Evolutionary conservation across 1,140 invertebrate species (phyloP), one percentile per base, ranked within the genome.

Genomic region (Drosophila varians): DNA sequence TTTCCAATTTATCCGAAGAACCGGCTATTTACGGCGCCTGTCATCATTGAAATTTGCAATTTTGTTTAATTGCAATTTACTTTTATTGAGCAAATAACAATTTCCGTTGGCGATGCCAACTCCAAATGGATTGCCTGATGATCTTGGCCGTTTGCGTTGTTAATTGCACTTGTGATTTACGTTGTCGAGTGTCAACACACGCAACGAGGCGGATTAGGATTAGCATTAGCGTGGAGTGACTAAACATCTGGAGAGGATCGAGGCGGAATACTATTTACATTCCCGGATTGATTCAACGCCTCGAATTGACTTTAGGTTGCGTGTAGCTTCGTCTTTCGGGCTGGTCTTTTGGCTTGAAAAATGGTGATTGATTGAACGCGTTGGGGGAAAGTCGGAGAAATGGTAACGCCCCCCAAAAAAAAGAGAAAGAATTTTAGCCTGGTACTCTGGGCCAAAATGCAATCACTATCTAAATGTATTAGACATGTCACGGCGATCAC

Each of bases 11-110:
- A 53, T 36, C 54, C 64, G 47, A 65, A 62, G 46, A 19, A 54
- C 43, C 14, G 43, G 51, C 28, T 56, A 86, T 86, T 79, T 79
- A 84, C 75, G 75, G 80, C 54, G 46, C 46, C 73, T 84, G 80
- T 84, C 79, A 80, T 79, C 80, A 76, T 74, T 80, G 79, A 76
- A 84, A 84, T 84, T 84, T 80, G 80, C 82, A 86, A 87, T 86
- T 80, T 80, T 80, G 77, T 80, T 80, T 86, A 80, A 86, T 86
- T 87, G 80, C 82, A 86, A 87, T 86, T 86, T 87, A 86, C 72
- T 86, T 86, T 86, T 86, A 86, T 86, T 86, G 82, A 43, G 61
- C 76, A 79, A 86, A 80, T 76, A 80, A 80, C 82, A 80, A 86
- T 84, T 84, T 86, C 76, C 80, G 79, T 42, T 54, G 56, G 55